phyloP scores from a whole-genome alignment of 2,888 invertebrate genomes.

The Hoplodrina ambigua region DNA sequence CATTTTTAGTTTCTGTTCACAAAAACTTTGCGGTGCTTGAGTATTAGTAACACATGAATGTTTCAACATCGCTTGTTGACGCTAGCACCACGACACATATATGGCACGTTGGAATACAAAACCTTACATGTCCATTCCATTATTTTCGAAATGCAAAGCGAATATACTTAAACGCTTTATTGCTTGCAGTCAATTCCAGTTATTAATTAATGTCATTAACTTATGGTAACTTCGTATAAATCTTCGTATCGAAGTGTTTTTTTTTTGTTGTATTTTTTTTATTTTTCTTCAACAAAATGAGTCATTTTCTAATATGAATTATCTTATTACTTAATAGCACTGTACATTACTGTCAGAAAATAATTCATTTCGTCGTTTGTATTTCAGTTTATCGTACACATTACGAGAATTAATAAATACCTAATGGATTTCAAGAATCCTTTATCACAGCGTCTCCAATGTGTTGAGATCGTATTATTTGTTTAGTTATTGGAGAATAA shows the following conservation, averaged over 20 bases:
- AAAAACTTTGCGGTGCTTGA: constrained; percentile 58
- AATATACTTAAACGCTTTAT: constrained; percentile 69
- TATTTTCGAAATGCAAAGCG: constrained; percentile 73
- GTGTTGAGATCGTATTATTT: constrained; percentile 77
- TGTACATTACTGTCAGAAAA: constrained; percentile 64
- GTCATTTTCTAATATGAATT: constrained; percentile 54
- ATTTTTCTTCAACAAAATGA: constrained; percentile 51
- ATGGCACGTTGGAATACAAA: constrained; percentile 81
- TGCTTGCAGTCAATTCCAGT: constrained; percentile 81
- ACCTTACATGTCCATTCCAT: constrained; percentile 63
- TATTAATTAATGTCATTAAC: constrained; percentile 61
- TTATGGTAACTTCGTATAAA: constrained; percentile 68
- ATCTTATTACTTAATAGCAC: constrained; percentile 61
- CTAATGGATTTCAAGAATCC: constrained; percentile 67
- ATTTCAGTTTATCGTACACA: constrained; percentile 55
- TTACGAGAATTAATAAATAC: constrained; percentile 62
- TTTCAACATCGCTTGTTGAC: constrained; percentile 64
- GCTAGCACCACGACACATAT: constrained; percentile 75
- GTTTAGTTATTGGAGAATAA: constrained; percentile 64
- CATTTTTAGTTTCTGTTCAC: constrained; percentile 57
- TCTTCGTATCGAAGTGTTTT: constrained; percentile 49
- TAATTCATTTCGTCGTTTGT: constrained; percentile 61
- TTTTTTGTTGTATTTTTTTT: constrained; percentile 51
- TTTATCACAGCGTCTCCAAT: constrained; percentile 67
- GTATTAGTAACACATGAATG: constrained; percentile 61